These are phyloP conservation scores for Orthosia gracilis DNA, from an alignment of 2,888 invertebrate species.

Conservation along the genomic window DNA sequence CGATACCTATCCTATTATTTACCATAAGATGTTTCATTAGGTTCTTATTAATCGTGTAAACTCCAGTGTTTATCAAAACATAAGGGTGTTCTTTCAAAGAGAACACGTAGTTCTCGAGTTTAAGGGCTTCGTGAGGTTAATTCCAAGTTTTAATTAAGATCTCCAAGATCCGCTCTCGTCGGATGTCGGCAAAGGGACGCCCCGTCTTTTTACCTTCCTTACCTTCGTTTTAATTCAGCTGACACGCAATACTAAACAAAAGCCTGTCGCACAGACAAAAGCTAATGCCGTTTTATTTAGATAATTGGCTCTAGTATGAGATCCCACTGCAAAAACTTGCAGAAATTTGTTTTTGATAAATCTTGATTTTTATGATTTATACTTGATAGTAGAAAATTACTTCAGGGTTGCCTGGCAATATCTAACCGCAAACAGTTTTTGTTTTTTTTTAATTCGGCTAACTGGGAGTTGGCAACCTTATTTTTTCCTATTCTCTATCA, in stretches of 20 bases:
- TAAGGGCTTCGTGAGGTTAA: slow-evolving; percentile 48
- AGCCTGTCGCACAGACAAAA: slow-evolving; percentile 27
- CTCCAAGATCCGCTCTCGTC: slow-evolving; percentile 39
- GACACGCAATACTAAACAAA: slow-evolving; percentile 54
- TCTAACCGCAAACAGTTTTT: no score
- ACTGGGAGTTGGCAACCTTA: no score
- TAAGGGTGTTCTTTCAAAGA: slow-evolving; percentile 9
- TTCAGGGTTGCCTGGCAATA: no score
- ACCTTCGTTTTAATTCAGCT: slow-evolving; percentile 56
- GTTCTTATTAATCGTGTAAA: slow-evolving; percentile 11
- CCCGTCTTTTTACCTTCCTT: slow-evolving; percentile 40
- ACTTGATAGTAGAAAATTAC: no score
- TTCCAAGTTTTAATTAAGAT: slow-evolving; percentile 66
- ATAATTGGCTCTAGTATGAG: slow-evolving; percentile 7
- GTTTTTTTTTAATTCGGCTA: no score
- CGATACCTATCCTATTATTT: not conserved
- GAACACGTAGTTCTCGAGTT: slow-evolving; percentile 27
- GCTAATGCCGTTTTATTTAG: slow-evolving; percentile 47
- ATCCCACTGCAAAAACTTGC: no score
- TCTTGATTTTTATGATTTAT: no score
- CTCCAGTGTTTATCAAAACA: slow-evolving; percentile 9
- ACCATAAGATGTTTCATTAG: slow-evolving; percentile 16
- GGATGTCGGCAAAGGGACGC: slow-evolving; percentile 40
- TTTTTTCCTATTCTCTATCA: no score
- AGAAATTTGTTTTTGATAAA: no score